Evolutionary conservation across 2,113 vertebrate genomes (phyloP).

Genomic region (Phyllopteryx taeniolatus): DNA sequence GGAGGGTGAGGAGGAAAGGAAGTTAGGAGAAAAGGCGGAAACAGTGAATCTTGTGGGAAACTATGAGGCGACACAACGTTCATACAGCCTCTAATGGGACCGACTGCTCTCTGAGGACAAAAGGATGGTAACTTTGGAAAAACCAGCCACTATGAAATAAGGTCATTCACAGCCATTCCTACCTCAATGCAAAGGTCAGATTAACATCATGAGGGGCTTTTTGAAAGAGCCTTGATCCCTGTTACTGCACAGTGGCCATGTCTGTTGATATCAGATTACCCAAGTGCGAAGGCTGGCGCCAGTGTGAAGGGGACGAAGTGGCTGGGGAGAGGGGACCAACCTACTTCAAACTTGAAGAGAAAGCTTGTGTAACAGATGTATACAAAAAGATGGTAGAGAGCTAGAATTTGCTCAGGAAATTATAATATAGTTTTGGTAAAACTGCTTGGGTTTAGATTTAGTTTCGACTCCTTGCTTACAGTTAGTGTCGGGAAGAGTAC

Average conservation of each 20-base stretch:
- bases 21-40: conserved; percentile 27
- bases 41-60: conserved; percentile 34
- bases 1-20: conserved; percentile 22
- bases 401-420: too few species aligned
- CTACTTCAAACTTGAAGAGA: neutral
- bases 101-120: conserved; percentile 22
- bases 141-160: neutral
- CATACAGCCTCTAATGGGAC: conserved; percentile 28
- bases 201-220: conserved; percentile 6
- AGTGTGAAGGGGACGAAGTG: neutral
- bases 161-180: neutral
- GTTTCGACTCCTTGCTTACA: too few species aligned
- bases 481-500: too few species aligned
- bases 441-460: too few species aligned
- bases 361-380: too few species aligned
- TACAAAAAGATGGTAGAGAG: too few species aligned
- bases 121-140: conserved; percentile 6
- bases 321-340: neutral
- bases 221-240: conserved; percentile 4
- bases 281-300: neutral
- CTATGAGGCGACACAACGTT: conserved; percentile 11
- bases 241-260: neutral
- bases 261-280: neutral
- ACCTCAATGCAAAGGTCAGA: neutral
- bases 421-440: too few species aligned